phyloP scores from a whole-genome alignment of 2,113 vertebrate genomes.

The Cryptomyrus ogoouensis region DNA sequence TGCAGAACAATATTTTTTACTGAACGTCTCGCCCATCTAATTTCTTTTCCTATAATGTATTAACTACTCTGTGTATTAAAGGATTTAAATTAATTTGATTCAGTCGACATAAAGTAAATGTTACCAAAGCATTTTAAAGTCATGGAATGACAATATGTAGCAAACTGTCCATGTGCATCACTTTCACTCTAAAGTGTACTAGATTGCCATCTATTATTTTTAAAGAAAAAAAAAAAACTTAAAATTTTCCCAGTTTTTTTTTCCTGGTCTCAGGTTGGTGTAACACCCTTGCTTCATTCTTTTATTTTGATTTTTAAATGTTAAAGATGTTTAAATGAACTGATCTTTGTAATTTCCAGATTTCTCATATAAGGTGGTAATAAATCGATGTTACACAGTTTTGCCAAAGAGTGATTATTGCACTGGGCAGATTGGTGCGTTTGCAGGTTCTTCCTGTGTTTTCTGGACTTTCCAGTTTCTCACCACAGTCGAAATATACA shows the following conservation, averaged over 20 bases:
- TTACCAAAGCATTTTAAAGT: conserved; percentile 20
- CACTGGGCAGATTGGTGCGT: neutral
- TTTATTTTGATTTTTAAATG: conserved; percentile 42
- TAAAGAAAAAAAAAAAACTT: neutral
- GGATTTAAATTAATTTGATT: conserved; percentile 14
- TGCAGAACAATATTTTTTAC: conserved; percentile 32
- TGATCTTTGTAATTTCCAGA: conserved; percentile 62
- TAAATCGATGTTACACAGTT: conserved; percentile 62
- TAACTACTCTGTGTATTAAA: neutral
- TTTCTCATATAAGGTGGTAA: conserved; percentile 65
- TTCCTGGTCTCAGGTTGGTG: conserved; percentile 54
- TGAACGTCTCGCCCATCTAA: conserved; percentile 23
- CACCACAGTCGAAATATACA: neutral
- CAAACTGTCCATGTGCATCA: neutral
- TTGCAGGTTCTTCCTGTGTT: neutral
- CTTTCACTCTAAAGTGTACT: neutral
- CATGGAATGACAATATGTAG: conserved; percentile 19
- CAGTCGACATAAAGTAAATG: conserved; percentile 9
- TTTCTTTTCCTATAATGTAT: neutral
- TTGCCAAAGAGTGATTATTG: neutral
- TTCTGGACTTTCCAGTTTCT: neutral
- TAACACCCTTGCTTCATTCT: conserved; percentile 45
- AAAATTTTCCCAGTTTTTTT: neutral
- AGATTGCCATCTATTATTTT: neutral
- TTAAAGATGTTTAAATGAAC: conserved; percentile 52